These are phyloP conservation scores for Pedetes capensis DNA, from an alignment of 2,113 vertebrate genomes.

Conservation along the genomic window DNA sequence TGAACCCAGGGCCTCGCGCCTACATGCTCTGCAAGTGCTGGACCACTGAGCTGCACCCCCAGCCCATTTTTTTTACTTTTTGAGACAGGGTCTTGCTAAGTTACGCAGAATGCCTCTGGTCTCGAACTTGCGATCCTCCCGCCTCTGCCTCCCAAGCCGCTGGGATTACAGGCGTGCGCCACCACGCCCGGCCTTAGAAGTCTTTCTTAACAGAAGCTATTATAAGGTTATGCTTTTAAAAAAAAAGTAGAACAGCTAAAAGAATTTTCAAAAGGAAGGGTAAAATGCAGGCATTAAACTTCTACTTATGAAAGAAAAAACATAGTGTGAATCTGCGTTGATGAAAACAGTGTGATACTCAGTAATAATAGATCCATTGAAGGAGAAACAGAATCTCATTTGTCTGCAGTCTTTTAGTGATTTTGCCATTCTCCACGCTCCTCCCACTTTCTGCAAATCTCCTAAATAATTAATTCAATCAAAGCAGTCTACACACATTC, in stretches of 20 bases:
- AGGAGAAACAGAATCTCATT: background rate
- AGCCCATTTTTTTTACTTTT: no score
- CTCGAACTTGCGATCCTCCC: no score
- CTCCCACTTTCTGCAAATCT: background rate
- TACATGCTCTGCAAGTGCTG: no score
- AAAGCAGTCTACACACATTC: background rate
- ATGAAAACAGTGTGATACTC: background rate
- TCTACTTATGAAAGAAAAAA: background rate
- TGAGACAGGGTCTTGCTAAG: no score
- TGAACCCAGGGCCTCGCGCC: no score
- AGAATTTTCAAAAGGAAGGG: background rate
- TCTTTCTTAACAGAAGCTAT: background rate
- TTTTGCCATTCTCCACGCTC: background rate
- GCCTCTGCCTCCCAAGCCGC: no score
- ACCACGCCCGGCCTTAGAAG: no score
- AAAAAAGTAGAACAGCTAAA: background rate
- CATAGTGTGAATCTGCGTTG: background rate
- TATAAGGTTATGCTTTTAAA: background rate
- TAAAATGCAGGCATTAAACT: background rate
- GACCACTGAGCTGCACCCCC: no score
- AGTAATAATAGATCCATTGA: background rate
- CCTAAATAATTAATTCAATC: background rate
- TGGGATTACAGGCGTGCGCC: no score
- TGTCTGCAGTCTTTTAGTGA: no score
- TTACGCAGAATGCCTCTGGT: no score